Conservation (phyloP, 1,140 invertebrate genomes). For the Globodera rostochiensis region DNA sequence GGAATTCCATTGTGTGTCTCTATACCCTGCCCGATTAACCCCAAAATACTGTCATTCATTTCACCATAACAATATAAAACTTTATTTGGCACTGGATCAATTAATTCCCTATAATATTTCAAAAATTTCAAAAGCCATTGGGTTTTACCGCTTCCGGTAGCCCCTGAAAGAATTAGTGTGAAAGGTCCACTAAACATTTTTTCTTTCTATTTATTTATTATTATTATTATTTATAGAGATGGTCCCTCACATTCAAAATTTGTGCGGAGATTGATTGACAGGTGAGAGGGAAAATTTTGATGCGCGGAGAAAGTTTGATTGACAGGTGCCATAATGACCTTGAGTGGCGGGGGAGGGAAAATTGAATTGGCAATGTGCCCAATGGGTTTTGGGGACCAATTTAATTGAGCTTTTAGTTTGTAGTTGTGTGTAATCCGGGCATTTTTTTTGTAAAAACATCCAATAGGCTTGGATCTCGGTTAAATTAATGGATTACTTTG, state of each 20-base stretch:
- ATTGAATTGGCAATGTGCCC: too few species aligned
- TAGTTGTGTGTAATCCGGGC: too few species aligned
- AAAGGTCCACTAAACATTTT: too few species aligned
- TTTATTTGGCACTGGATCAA: not conserved
- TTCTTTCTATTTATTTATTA: not conserved
- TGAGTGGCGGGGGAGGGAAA: too few species aligned
- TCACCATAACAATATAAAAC: not conserved
- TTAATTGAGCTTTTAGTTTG: too few species aligned
- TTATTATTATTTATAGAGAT: not conserved
- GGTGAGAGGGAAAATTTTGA: too few species aligned
- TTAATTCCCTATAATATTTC: not conserved
- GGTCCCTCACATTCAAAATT: not conserved
- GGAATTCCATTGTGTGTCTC: not conserved
- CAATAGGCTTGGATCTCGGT: too few species aligned
- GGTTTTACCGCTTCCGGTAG: not conserved
- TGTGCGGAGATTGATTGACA: not conserved
- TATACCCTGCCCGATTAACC: not conserved
- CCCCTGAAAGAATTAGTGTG: too few species aligned
- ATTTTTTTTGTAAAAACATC: too few species aligned
- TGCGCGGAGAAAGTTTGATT: not conserved
- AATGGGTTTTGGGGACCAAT: too few species aligned
- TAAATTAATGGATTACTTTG: too few species aligned
- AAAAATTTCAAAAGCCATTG: not conserved
- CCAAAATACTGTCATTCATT: not conserved
- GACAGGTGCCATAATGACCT: too few species aligned